These are phyloP conservation scores for Abrostola triplasia DNA, from an alignment of 2,888 invertebrate species.

Conservation along the genomic window DNA sequence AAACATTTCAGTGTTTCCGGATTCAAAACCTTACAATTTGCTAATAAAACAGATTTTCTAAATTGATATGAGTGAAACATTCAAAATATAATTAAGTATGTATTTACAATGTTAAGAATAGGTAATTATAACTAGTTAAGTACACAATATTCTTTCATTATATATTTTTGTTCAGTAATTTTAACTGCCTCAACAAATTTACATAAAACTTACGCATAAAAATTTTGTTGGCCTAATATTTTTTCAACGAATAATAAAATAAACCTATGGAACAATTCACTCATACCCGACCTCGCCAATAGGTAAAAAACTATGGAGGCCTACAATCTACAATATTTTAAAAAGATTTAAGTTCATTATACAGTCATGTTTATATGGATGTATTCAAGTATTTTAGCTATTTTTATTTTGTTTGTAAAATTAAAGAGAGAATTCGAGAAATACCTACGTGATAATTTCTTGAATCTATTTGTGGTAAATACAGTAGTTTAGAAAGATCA, in stretches of 20 bases:
- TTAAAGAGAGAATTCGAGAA: constrained; percentile 26
- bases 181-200: constrained; percentile 70
- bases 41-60: constrained; percentile 84
- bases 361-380: constrained; percentile 50
- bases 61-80: constrained; percentile 87
- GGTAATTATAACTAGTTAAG: constrained; percentile 75
- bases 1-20: constrained; percentile 80
- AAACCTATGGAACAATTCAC: constrained; percentile 58
- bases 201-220: constrained; percentile 67
- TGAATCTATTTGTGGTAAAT: constrained; percentile 41
- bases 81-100: constrained; percentile 82
- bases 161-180: constrained; percentile 66
- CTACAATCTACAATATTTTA: constrained; percentile 51
- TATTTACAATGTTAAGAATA: constrained; percentile 82
- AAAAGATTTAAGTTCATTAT: constrained; percentile 50
- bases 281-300: constrained; percentile 57
- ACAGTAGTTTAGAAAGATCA: constrained; percentile 30
- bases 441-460: constrained; percentile 41
- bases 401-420: constrained; percentile 21
- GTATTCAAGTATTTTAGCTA: constrained; percentile 35
- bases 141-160: constrained; percentile 69
- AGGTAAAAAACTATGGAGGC: constrained; percentile 52
- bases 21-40: constrained; percentile 82
- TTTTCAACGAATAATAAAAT: constrained; percentile 48
- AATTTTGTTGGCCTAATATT: constrained; percentile 73